A percentile compares a stretch with the other conserved stretches of the same genome.
Conservation (phyloP, 2,888 invertebrate species). For the Ichneumoninae sp. region DNA sequence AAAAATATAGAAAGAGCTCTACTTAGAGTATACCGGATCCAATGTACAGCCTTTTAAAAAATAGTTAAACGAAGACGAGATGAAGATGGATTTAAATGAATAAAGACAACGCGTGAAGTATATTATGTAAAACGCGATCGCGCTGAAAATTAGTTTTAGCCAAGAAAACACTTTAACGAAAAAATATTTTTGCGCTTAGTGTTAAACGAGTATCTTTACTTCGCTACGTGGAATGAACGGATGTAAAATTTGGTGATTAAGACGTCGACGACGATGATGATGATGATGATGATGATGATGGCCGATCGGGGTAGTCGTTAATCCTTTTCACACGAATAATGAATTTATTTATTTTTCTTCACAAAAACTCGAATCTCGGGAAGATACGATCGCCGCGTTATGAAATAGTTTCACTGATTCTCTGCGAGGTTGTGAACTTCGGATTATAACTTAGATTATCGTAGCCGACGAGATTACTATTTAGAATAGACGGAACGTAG, state of each 20-base stretch:
- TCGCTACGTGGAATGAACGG: slow-evolving; percentile 61
- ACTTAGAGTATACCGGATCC: slow-evolving; percentile 43
- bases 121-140: slow-evolving; percentile 42
- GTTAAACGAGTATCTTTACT: slow-evolving; percentile 63
- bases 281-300: slow-evolving; percentile 33
- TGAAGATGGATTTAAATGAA: slow-evolving; percentile 9
- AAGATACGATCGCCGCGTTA: slow-evolving; percentile 26
- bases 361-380: slow-evolving; percentile 51
- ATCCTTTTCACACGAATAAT: slow-evolving; percentile 43
- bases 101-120: slow-evolving; percentile 37
- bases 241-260: slow-evolving; percentile 51
- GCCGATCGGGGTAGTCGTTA: slow-evolving; percentile 56
- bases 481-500: slow-evolving; percentile 38
- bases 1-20: slow-evolving; percentile 33
- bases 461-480: slow-evolving; percentile 45
- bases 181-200: slow-evolving; percentile 65
- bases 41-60: slow-evolving; percentile 60
- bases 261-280: slow-evolving; percentile 3
- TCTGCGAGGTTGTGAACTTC: slow-evolving; percentile 50
- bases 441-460: slow-evolving; percentile 25
- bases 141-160: slow-evolving; percentile 58
- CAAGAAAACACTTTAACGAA: slow-evolving; percentile 34
- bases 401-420: slow-evolving; percentile 39
- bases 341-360: slow-evolving; percentile 9
- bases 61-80: slow-evolving; percentile 44